phyloP scores from a whole-genome alignment of 2,888 invertebrate species.

The Pseudococcus jackbeardsleyi region DNA sequence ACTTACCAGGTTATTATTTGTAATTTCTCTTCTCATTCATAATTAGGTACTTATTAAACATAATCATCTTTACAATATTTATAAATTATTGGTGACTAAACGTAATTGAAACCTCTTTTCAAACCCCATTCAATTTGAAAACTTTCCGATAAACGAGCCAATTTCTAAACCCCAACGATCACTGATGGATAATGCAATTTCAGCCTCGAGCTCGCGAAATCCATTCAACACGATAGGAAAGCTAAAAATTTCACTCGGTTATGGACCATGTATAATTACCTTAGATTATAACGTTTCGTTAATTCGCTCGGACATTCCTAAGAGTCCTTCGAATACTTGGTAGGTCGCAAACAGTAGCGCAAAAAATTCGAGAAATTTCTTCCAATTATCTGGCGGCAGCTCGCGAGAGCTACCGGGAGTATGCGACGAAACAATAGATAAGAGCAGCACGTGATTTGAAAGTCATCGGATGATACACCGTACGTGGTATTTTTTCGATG shows the following conservation, averaged over 20 bases:
- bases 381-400: neutral
- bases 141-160: no score
- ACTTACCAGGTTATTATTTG: no score
- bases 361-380: constrained; percentile 38
- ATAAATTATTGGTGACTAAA: no score
- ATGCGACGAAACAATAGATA: constrained; percentile 27
- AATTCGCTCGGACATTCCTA: constrained; percentile 13
- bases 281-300: neutral
- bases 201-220: neutral
- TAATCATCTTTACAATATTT: no score
- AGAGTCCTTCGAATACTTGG: neutral
- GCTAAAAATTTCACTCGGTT: neutral
- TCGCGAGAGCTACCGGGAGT: neutral
- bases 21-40: no score
- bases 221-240: neutral
- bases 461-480: constrained; percentile 22
- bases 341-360: neutral
- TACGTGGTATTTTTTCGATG: constrained; percentile 41
- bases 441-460: constrained; percentile 41
- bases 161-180: no score
- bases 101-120: no score
- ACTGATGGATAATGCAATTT: neutral
- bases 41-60: no score
- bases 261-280: constrained; percentile 6
- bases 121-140: no score